Evolutionary conservation across 2,888 invertebrate genomes (phyloP).

Genomic region (Drosophila kambysellisi): DNA sequence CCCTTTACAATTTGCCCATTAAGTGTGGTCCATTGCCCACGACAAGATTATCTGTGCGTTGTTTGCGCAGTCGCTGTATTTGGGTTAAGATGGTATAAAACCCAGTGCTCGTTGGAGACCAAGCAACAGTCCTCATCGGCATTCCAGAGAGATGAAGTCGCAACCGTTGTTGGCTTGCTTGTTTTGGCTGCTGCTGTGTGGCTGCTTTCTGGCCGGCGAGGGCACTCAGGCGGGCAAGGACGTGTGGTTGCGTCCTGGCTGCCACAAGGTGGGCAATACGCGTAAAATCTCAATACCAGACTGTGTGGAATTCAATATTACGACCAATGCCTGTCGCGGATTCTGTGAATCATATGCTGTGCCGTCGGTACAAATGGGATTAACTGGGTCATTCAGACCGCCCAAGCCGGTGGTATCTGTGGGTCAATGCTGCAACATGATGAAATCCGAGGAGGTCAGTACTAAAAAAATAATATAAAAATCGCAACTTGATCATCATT

Average conservation of each 20-base stretch:
- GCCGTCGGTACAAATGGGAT: conserved; percentile 87
- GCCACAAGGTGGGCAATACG: conserved; percentile 93
- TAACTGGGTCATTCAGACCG: conserved; percentile 83
- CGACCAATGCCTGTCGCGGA: conserved; percentile 94
- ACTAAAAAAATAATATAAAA: background rate
- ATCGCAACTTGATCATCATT: background rate
- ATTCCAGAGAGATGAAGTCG: conserved; percentile 47
- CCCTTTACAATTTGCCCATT: conserved; percentile 8
- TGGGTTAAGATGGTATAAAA: conserved; percentile 36
- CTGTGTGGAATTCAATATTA: conserved; percentile 93
- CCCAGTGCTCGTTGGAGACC: background rate
- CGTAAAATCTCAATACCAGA: conserved; percentile 92
- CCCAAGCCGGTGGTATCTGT: conserved; percentile 90
- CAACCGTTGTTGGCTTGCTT: conserved; percentile 37
- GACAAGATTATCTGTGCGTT: background rate
- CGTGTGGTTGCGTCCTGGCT: conserved; percentile 91
- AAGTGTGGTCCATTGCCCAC: conserved; percentile 39
- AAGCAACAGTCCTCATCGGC: conserved; percentile 30
- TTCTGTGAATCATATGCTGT: conserved; percentile 95
- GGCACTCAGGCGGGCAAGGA: conserved; percentile 80
- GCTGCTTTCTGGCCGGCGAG: conserved; percentile 41
- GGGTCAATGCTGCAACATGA: conserved; percentile 95
- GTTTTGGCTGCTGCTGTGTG: conserved; percentile 54
- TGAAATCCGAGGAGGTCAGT: conserved; percentile 93
- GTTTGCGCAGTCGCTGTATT: conserved; percentile 48